phyloP scores from a whole-genome alignment of 2,113 vertebrate species.

The Ifrita kowaldi region DNA sequence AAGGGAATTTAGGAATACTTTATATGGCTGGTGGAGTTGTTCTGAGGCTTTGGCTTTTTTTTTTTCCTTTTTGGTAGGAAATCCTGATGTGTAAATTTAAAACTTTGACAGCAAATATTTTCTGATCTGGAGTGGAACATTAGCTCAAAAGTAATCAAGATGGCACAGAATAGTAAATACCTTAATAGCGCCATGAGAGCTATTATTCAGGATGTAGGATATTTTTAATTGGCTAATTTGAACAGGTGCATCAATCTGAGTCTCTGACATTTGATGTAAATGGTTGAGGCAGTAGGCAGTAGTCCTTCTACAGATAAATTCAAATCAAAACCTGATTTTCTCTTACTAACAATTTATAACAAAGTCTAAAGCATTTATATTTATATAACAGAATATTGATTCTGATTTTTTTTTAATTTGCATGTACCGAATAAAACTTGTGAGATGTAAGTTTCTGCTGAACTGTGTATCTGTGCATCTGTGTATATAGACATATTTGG shows the following conservation, averaged over 20 bases:
- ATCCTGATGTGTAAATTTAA: background rate
- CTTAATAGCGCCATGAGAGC: background rate
- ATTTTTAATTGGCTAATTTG: background rate
- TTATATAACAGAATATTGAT: background rate
- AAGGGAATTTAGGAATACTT: background rate
- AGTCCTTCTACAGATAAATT: background rate
- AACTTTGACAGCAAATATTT: background rate
- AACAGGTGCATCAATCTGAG: background rate
- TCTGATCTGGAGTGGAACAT: background rate
- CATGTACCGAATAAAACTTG: background rate
- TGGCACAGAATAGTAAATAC: background rate
- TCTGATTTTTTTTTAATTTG: background rate
- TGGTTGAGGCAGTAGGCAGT: background rate
- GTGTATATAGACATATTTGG: background rate
- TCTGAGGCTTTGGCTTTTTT: background rate
- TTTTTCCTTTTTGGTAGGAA: background rate
- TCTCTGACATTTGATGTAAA: background rate
- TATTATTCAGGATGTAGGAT: background rate
- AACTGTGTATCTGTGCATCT: background rate
- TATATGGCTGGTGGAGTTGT: accelerated
- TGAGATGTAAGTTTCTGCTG: background rate
- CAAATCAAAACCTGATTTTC: background rate
- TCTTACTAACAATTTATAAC: background rate
- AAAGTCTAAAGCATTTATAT: background rate
- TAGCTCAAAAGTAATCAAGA: background rate